phyloP scores from a whole-genome alignment of 2,888 invertebrate genomes.

The Lycia hirtaria region DNA sequence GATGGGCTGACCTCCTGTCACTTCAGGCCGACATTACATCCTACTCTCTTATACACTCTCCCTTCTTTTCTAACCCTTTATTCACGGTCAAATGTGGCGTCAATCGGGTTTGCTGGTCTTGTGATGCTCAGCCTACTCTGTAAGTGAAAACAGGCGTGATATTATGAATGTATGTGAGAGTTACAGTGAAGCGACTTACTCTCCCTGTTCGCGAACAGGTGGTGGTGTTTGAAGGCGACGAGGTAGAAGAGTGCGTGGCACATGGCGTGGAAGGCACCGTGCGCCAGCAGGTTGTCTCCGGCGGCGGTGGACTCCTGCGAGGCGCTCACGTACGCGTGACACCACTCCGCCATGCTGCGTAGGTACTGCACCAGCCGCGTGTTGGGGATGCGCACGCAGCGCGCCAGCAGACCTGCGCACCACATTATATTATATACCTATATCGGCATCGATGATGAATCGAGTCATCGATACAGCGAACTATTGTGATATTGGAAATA shows the following conservation, averaged over 20 bases:
- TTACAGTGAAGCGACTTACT: conserved; percentile 85
- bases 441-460: no score
- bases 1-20: no score
- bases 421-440: no score
- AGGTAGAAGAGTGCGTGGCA: conserved; percentile 97
- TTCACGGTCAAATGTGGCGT: no score
- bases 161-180: no score
- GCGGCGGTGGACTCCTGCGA: conserved; percentile 82
- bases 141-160: no score
- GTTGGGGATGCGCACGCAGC: conserved; percentile 74
- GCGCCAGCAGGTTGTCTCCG: conserved; percentile 84
- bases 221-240: conserved; percentile 94
- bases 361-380: conserved; percentile 76
- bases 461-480: background rate
- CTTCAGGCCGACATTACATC: no score
- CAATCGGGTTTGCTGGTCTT: no score
- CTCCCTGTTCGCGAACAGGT: conserved; percentile 91
- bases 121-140: no score
- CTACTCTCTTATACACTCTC: no score
- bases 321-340: conserved; percentile 91
- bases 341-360: conserved; percentile 92
- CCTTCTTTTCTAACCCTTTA: no score
- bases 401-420: conserved; percentile 67
- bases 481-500: background rate
- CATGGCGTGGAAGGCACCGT: conserved; percentile 95